A percentile compares a stretch with the other conserved stretches of the same genome.
Conservation (phyloP, 2,797 vertebrate species). For the Meriones psammophilus region DNA sequence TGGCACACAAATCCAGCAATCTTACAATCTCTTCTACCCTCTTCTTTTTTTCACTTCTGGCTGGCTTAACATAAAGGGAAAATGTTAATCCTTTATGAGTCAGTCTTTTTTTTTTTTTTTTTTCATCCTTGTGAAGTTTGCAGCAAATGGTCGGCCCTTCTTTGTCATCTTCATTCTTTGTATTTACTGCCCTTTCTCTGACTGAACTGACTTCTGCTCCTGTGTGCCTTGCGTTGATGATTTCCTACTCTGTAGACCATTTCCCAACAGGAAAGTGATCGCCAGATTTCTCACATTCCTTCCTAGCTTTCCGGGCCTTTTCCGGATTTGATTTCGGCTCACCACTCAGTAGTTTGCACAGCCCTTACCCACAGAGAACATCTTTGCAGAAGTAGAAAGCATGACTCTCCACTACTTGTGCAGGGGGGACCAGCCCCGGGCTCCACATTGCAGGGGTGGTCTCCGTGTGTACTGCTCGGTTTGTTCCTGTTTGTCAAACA, state of each 20-base stretch:
- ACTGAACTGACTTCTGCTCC: conserved; percentile 51
- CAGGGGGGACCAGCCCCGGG: neutral
- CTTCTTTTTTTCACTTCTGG: neutral
- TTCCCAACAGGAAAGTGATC: conserved; percentile 58
- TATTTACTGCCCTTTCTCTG: neutral
- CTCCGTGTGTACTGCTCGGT: rapidly evolving
- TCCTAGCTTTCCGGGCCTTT: neutral
- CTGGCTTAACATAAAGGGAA: neutral
- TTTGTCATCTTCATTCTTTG: neutral
- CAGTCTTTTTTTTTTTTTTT: neutral
- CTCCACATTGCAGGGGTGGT: neutral
- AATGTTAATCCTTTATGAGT: neutral
- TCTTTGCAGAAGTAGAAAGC: neutral
- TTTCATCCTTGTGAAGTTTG: neutral
- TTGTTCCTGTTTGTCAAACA: conserved; percentile 51
- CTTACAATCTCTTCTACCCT: neutral
- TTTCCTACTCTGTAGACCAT: neutral
- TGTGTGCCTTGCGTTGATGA: conserved; percentile 16
- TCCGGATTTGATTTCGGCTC: neutral
- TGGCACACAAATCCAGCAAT: neutral
- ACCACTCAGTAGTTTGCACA: neutral
- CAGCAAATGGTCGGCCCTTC: neutral
- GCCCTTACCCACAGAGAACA: neutral
- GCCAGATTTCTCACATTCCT: conserved; percentile 27
- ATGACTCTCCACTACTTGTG: neutral